Conservation (phyloP, 2,888 invertebrate species). For the Mallateleia sp. region DNA sequence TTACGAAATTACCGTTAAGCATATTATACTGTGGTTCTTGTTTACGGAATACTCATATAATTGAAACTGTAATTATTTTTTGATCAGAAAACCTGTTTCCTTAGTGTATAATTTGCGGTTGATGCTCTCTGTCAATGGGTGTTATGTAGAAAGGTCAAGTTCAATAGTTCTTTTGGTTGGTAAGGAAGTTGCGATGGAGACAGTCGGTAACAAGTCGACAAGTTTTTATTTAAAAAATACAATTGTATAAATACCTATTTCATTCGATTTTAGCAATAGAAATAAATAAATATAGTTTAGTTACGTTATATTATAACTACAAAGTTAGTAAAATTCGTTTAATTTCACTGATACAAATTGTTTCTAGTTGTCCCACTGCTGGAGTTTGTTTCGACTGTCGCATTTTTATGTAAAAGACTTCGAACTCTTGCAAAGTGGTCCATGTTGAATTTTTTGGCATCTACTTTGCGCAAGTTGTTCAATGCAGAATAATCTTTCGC, state of each 20-base stretch:
- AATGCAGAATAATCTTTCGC: slow-evolving; percentile 11
- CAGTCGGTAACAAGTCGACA: background rate
- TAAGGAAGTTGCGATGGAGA: background rate
- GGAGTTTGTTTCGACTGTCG: slow-evolving; percentile 12
- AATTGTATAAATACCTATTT: too few relatives aligned
- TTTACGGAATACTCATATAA: slow-evolving; percentile 14
- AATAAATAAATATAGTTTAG: slow-evolving; percentile 31
- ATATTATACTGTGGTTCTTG: slow-evolving; percentile 13
- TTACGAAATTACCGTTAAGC: slow-evolving; percentile 48
- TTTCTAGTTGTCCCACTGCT: slow-evolving; percentile 6
- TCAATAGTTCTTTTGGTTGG: slow-evolving; percentile 21
- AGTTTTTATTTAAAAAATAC: too few relatives aligned
- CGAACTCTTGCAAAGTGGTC: slow-evolving; percentile 77
- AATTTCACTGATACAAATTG: background rate
- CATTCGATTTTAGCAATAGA: too few relatives aligned
- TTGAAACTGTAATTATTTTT: slow-evolving; percentile 38
- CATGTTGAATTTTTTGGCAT: slow-evolving; percentile 35
- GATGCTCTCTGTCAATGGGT: slow-evolving; percentile 5
- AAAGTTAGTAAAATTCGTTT: background rate
- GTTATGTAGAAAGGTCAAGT: slow-evolving; percentile 39
- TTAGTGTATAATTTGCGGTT: slow-evolving; percentile 13
- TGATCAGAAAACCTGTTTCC: too few relatives aligned
- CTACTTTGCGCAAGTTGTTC: background rate
- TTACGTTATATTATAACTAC: slow-evolving; percentile 10
- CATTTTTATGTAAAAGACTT: slow-evolving; percentile 54